These are phyloP conservation scores for Albula goreensis DNA, from an alignment of 2,113 vertebrate species.

Conservation along the genomic window DNA sequence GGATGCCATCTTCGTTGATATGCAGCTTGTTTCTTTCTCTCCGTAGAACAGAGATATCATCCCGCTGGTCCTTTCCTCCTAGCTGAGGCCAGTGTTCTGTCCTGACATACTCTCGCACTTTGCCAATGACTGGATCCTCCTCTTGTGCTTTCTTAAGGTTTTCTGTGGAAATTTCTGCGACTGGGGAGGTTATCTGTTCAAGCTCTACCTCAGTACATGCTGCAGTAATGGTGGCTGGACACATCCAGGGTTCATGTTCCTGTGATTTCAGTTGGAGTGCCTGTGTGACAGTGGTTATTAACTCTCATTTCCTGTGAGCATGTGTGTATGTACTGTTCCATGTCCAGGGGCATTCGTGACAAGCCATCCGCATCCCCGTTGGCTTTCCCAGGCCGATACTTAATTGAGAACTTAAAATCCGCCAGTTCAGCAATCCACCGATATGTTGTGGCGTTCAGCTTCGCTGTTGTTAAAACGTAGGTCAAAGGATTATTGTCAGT, in stretches of 20 bases:
- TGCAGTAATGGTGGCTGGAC: not conserved
- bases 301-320: constrained; percentile 24
- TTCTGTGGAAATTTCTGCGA: not conserved
- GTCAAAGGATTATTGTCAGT: constrained; percentile 29
- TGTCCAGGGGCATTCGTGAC: constrained; percentile 26
- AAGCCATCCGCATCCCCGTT: constrained; percentile 27
- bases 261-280: not conserved
- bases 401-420: constrained; percentile 31
- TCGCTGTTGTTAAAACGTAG: constrained; percentile 28
- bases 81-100: not conserved
- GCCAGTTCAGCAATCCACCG: constrained; percentile 26
- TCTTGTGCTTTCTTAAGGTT: constrained; percentile 7
- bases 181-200: not conserved
- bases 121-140: constrained; percentile 18
- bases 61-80: not conserved
- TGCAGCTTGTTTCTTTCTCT: not conserved
- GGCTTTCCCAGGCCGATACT: constrained; percentile 23
- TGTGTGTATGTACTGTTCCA: constrained; percentile 19
- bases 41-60: not conserved
- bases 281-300: constrained; percentile 2
- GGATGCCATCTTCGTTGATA: not conserved
- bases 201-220: not conserved
- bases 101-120: constrained; percentile 6
- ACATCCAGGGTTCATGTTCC: constrained; percentile 14
- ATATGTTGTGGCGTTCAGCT: constrained; percentile 20